Percentiles rank a stretch among this genome's conserved stretches.
phyloP scores from a whole-genome alignment of 2,113 vertebrate species.

The Pollimyrus isidori region DNA sequence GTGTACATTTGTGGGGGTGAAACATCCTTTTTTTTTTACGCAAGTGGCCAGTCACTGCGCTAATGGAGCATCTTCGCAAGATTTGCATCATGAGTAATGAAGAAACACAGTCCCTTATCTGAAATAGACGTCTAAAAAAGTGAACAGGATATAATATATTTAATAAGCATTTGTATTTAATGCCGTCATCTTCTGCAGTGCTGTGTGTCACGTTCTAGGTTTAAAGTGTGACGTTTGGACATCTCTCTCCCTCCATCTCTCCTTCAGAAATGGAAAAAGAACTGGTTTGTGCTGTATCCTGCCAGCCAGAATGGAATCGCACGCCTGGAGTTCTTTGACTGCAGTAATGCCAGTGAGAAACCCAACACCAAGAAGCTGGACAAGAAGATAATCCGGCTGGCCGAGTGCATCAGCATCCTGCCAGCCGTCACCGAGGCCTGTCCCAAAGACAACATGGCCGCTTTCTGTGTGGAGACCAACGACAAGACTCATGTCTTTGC shows the following conservation, averaged over 20 bases:
- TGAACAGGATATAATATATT: neutral
- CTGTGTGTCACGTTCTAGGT: neutral
- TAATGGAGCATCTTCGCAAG: neutral
- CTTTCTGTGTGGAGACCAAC: slow-evolving; percentile 87
- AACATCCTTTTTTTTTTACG: neutral
- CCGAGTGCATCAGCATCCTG: slow-evolving; percentile 85
- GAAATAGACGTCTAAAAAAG: neutral
- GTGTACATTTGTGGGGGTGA: neutral
- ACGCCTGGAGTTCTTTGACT: slow-evolving; percentile 86
- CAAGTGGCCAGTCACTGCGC: neutral
- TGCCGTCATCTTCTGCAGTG: neutral
- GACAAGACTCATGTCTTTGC: slow-evolving; percentile 80
- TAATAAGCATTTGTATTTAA: neutral
- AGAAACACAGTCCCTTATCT: neutral
- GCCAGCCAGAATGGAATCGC: slow-evolving; percentile 88
- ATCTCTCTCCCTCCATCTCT: neutral
- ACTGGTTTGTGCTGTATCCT: slow-evolving; percentile 84
- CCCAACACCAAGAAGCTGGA: slow-evolving; percentile 70
- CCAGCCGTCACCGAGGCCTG: slow-evolving; percentile 67
- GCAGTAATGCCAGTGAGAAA: slow-evolving; percentile 64
- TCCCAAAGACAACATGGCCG: slow-evolving; percentile 74
- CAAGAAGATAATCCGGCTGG: slow-evolving; percentile 85
- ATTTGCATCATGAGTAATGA: neutral
- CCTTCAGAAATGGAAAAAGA: slow-evolving; percentile 89
- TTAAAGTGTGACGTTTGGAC: neutral